Base-by-base conservation (phyloP, 2,113 vertebrate species). In the Alligator sinensis region DNA sequence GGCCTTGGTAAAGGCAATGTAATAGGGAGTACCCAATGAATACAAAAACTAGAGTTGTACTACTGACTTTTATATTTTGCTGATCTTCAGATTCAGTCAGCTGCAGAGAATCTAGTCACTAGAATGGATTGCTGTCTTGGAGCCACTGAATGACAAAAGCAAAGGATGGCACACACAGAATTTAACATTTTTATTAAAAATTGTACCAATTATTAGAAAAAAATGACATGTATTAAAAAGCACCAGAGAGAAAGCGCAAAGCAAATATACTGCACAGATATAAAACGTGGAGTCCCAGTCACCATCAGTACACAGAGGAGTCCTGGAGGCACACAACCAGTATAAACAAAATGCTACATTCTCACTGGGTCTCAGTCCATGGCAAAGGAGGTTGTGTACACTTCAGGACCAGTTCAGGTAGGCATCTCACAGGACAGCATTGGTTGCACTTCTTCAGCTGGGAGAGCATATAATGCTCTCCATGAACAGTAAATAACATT, bases 131-230 rank as follows among this genome's bases (percentile, higher is more conserved):
- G 47, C 7, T 15, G 84, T 58, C 54, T 68, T 55, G n/a, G 10
- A 81, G 57, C 74, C 58, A 34, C 87, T 83, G 79, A 90, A 74
- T 85, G 91, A 89, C 18, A 75, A 63, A 88, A 88, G 87, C 80
- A 87, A 88, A 86, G 76, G 91, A 84, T 74, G 81, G 89, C 84
- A 95, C 14, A 78, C 30, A 87, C 94, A 90, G 91, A 86, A 96
- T 97, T 98, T 97, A 97, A 97, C 88, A 96, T 66, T 98, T 98
- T 98, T 98, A 98, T 98, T 98, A 98, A 98, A 98, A 98, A 98
- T 92, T 96, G 98, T 98, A 98, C 97, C 98, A 98, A 91, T 89
- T 97, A 97, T 97, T 97, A 94, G 89, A 89, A 91, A 94, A 94
- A 85, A 88, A 78, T 92, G 94, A 79, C 96, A 97, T 96, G 96